These are phyloP conservation scores for Calameuta filiformis DNA, from an alignment of 2,888 invertebrate genomes.

Conservation along the genomic window DNA sequence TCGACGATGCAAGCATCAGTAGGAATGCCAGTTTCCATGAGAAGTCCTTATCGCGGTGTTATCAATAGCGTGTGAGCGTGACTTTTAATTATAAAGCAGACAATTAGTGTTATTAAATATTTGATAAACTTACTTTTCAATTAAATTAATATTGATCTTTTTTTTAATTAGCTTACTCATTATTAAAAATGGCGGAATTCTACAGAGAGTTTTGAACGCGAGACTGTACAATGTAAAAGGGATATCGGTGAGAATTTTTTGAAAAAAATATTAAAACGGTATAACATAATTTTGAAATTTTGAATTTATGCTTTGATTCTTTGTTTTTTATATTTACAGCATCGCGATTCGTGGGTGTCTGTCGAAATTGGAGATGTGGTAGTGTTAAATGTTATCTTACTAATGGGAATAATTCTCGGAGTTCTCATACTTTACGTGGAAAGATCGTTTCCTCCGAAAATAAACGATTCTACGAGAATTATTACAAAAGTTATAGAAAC, in stretches of 20 bases:
- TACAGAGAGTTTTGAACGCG: conserved; percentile 50
- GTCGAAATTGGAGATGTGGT: no score
- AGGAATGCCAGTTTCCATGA: conserved; percentile 50
- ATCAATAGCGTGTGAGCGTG: conserved; percentile 55
- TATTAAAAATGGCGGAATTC: conserved; percentile 57
- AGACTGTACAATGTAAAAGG: conserved; percentile 3
- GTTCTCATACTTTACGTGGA: no score
- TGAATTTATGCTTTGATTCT: background rate
- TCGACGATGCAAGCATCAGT: conserved; percentile 55
- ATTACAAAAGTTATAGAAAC: no score
- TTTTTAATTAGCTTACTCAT: conserved; percentile 48
- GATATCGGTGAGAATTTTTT: background rate
- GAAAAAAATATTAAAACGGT: background rate
- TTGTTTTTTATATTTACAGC: no score
- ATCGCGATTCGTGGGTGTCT: no score
- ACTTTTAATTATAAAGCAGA: background rate
- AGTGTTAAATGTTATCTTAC: no score
- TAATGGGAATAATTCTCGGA: no score
- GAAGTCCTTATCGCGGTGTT: conserved; percentile 56
- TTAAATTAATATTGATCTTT: background rate
- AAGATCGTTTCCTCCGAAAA: no score
- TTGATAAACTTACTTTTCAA: background rate
- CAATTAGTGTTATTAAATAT: background rate
- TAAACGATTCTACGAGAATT: no score
- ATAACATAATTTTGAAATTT: background rate